Evolutionary conservation across 2,113 vertebrate species (phyloP).

Genomic region (Callaeas wilsoni): DNA sequence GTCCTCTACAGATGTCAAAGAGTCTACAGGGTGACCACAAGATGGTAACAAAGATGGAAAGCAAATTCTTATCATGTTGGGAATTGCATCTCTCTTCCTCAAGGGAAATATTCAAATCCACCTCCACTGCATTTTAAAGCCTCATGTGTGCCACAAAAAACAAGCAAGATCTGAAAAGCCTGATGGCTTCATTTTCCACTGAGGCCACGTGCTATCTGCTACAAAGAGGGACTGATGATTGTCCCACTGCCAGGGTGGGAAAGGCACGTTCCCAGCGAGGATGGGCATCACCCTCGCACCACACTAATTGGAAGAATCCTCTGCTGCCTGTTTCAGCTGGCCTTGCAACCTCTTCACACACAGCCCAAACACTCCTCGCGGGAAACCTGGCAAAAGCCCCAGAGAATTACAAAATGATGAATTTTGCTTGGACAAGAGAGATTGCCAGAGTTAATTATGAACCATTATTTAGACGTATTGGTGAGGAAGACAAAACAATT

Average conservation of each 20-base stretch:
- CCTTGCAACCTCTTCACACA: conserved; percentile 21
- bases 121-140: neutral
- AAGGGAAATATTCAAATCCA: neutral
- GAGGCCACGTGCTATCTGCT: neutral
- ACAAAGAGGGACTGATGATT: neutral
- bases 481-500: conserved; percentile 52
- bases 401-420: conserved; percentile 31
- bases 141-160: neutral
- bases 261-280: neutral
- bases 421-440: conserved; percentile 36
- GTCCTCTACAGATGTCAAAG: neutral
- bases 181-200: neutral
- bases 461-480: conserved; percentile 45
- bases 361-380: neutral
- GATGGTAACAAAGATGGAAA: neutral
- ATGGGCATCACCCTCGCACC: neutral
- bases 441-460: conserved; percentile 49
- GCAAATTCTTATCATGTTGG: neutral
- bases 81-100: neutral
- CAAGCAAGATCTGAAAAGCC: neutral
- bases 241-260: neutral
- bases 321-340: neutral
- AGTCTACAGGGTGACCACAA: neutral
- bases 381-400: conserved; percentile 38
- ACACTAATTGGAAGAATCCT: neutral